These are phyloP conservation scores for Stictonetta naevosa DNA, from an alignment of 2,113 vertebrate genomes.

Conservation along the genomic window DNA sequence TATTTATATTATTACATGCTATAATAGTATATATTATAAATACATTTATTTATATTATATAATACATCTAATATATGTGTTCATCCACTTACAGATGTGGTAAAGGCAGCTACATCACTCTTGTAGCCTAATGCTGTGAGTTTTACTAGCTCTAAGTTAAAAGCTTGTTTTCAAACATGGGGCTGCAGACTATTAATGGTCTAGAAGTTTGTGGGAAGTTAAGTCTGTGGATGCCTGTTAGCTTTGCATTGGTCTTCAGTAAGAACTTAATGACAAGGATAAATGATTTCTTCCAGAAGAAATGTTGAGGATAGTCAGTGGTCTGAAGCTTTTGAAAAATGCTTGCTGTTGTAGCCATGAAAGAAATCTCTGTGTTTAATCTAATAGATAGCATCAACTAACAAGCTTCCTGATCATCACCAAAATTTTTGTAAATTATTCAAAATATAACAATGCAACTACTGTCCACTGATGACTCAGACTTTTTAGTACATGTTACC, in stretches of 20 bases:
- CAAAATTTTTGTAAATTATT: background rate
- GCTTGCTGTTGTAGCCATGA: background rate
- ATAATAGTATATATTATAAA: no score
- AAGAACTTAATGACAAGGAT: background rate
- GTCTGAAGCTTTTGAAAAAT: background rate
- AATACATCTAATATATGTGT: no score
- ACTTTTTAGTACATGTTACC: background rate
- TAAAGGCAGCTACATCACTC: background rate
- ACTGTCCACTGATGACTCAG: background rate
- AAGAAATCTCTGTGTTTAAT: background rate
- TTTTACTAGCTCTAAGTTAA: background rate
- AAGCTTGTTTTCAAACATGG: background rate
- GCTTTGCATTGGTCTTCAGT: background rate
- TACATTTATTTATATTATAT: no score
- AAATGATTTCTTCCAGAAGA: background rate
- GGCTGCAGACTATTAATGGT: background rate
- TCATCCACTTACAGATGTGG: background rate
- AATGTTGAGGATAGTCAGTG: background rate
- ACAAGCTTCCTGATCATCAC: background rate
- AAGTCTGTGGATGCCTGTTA: background rate
- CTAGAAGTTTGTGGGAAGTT: background rate
- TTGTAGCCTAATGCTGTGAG: background rate
- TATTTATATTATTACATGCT: no score
- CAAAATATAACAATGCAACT: background rate
- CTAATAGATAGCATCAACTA: background rate